Conservation (phyloP, 2,113 vertebrate species). For the Alexandromys fortis region DNA sequence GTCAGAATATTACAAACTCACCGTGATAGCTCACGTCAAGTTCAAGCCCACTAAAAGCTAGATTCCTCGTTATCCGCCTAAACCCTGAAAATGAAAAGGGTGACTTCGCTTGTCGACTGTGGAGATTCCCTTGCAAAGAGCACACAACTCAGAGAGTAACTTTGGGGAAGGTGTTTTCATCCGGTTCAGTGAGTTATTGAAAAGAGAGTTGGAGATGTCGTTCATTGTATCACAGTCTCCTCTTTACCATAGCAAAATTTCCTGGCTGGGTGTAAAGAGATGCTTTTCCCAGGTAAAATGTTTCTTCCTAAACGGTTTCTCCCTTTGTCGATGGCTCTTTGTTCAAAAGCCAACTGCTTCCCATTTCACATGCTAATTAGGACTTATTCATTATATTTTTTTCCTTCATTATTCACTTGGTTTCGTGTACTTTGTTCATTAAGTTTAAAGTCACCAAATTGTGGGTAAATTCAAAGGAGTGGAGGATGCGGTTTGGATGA, state of each 20-base stretch:
- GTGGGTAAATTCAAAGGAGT: slow-evolving; percentile 21
- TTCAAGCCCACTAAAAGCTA: slow-evolving; percentile 30
- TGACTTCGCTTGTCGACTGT: background rate
- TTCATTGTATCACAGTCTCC: background rate
- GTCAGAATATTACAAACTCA: background rate
- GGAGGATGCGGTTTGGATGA: background rate
- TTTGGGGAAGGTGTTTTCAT: slow-evolving; percentile 35
- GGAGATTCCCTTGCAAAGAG: slow-evolving; percentile 13
- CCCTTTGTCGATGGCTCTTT: background rate
- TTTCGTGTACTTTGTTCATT: background rate
- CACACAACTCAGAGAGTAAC: background rate
- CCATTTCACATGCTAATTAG: background rate
- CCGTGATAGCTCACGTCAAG: background rate
- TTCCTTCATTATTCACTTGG: slow-evolving; percentile 29
- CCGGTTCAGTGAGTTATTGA: background rate
- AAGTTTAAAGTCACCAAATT: background rate
- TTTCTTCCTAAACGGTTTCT: background rate
- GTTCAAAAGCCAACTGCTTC: slow-evolving; percentile 27
- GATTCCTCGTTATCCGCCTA: background rate
- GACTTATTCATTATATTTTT: background rate
- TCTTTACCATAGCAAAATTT: slow-evolving; percentile 43
- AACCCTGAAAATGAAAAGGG: background rate
- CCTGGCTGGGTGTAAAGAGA: slow-evolving; percentile 9
- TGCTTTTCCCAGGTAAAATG: background rate
- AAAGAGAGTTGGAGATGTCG: slow-evolving; percentile 31